phyloP scores from a whole-genome alignment of 1,140 invertebrate species.

The Gyrodactylus salaris region DNA sequence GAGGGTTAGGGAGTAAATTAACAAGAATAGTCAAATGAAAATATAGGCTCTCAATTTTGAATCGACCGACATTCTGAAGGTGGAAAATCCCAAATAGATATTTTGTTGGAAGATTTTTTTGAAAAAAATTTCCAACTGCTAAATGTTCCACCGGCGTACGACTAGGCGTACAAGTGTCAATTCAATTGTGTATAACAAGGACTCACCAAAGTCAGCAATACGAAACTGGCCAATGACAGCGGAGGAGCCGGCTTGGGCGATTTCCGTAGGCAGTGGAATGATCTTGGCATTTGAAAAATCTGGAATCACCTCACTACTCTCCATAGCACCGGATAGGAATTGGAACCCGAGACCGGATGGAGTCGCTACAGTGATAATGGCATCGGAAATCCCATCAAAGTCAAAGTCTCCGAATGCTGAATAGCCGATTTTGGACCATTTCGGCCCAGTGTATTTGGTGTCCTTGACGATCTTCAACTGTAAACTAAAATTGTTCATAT shows the following conservation, averaged over 20 bases:
- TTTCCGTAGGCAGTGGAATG: background rate
- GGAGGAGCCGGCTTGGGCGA: background rate
- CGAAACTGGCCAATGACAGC: background rate
- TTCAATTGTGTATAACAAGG: background rate
- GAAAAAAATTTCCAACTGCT: too few species aligned
- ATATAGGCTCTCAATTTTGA: too few species aligned
- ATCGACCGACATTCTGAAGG: too few species aligned
- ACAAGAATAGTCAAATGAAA: too few species aligned
- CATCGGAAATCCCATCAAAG: background rate
- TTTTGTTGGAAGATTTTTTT: too few species aligned
- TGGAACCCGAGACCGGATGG: background rate
- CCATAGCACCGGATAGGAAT: background rate
- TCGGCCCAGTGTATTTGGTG: background rate
- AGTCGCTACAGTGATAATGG: background rate
- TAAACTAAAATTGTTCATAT: too few species aligned
- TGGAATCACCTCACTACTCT: background rate
- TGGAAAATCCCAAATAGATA: too few species aligned
- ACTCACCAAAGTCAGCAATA: background rate
- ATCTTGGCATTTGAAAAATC: background rate
- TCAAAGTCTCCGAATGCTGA: background rate
- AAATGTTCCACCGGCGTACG: background rate
- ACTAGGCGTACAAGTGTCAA: background rate
- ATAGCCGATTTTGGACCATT: background rate
- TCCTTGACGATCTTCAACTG: too few species aligned
- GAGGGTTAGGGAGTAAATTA: too few species aligned